Percentiles rank a stretch among this genome's conserved stretches.
Conservation (phyloP, 2,888 invertebrate genomes). For the Troilus luridus region DNA sequence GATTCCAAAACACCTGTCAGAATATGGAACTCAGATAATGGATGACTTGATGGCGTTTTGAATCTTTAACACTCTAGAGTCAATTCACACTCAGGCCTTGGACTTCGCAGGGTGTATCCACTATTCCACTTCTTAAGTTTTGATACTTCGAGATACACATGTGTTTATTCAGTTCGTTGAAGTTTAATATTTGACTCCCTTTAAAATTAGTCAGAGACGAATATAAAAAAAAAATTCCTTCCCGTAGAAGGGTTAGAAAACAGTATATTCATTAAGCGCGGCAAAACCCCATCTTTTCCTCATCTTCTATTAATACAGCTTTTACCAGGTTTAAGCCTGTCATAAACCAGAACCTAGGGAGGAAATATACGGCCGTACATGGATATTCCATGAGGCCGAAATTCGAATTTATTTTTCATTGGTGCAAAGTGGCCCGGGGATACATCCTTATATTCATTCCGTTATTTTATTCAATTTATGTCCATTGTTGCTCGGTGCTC, state of each 20-base stretch:
- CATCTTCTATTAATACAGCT: slow-evolving; percentile 47
- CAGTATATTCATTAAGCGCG: slow-evolving; percentile 19
- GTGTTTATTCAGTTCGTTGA: too few species aligned
- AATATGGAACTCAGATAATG: too few species aligned
- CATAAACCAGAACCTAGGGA: slow-evolving; percentile 12
- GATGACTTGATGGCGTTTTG: too few species aligned
- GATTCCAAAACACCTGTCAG: too few species aligned
- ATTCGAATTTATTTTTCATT: slow-evolving; percentile 55
- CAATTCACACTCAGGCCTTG: too few species aligned
- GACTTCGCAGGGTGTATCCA: too few species aligned
- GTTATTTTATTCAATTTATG: slow-evolving; percentile 54
- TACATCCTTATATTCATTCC: slow-evolving; percentile 19
- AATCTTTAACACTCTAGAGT: too few species aligned
- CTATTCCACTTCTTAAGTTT: too few species aligned
- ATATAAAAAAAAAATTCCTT: not conserved
- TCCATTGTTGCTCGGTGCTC: slow-evolving; percentile 13
- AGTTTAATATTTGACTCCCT: too few species aligned
- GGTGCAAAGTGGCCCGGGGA: slow-evolving; percentile 42
- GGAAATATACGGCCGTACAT: slow-evolving; percentile 45
- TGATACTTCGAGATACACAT: too few species aligned
- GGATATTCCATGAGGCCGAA: slow-evolving; percentile 53
- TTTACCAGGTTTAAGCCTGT: not conserved
- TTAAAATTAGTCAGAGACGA: not conserved
- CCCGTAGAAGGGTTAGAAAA: not conserved
- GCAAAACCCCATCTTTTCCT: not conserved